Base-by-base conservation (phyloP, 2,888 invertebrate genomes). In the Pristionchus entomophagus region DNA sequence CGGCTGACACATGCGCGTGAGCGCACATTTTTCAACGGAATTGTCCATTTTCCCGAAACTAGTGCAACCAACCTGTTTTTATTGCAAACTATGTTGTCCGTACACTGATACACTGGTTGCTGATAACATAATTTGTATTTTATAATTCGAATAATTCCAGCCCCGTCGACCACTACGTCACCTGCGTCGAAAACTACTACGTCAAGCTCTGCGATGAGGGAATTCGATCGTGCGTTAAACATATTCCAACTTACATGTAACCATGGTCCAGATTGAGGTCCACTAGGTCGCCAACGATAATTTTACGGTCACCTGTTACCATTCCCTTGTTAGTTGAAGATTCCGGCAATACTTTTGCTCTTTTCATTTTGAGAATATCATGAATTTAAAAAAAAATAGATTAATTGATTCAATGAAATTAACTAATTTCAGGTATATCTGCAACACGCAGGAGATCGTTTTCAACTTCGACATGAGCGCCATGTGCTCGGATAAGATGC, bases 371-470 rank as follows among this genome's bases (percentile, higher is more conserved):
- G n/a, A n/a, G n/a, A n/a, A n/a, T n/a, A n/a, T n/a, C n/a, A n/a
- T n/a, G n/a, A n/a, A n/a, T n/a, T n/a, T n/a, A 26, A 56, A 56
- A 56, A 10, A 62, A 38, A 10, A 65, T 41, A 10, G 45, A 73
- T 10, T 45, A 45, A 73, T 41, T 73, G 10, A 32, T 32, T 17
- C 32, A 32, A 62, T 8, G 6, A 8, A 6, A 69, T 38, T 8
- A 32, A 26, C 8, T 14, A 19, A 19, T 73, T 69, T 1, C 73
- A 73, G 73, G 3, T 73, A 73, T 41, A 73, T 73, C 26, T 73
- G 73, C 73, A 73, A 73, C 73, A 73, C 73, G 45, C 73, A 73
- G 26, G 73, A 73, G 26, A 73, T 73, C 73, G 73, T 41, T n/a
- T 73, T 73, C 73, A 73, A 73, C 41, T 73, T 73, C 26, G 73